Evolutionary conservation across 1,140 invertebrate genomes (phyloP).

Genomic region (Cryptotermes secundus): DNA sequence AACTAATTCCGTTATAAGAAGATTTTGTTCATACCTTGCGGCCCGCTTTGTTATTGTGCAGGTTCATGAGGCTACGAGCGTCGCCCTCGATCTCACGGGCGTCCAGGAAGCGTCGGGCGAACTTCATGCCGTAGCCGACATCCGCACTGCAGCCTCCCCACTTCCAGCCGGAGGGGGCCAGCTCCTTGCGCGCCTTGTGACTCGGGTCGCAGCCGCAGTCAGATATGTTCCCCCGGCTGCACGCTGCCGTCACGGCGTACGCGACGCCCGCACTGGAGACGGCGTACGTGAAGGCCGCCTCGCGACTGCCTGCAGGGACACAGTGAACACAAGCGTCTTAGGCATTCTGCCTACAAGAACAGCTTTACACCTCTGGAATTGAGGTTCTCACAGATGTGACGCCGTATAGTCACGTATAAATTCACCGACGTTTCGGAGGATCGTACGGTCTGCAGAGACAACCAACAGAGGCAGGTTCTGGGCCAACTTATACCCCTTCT

Average conservation of each 20-base stretch:
- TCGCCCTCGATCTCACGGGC: slow-evolving; percentile 79
- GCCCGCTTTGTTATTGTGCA: slow-evolving; percentile 95
- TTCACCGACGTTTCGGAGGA: too few species aligned
- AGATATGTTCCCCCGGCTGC: slow-evolving; percentile 83
- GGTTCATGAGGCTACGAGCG: slow-evolving; percentile 88
- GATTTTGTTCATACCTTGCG: slow-evolving; percentile 68
- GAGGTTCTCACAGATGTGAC: too few species aligned
- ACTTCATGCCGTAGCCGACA: slow-evolving; percentile 72
- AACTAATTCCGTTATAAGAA: neutral
- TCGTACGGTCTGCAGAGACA: too few species aligned
- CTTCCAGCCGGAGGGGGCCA: slow-evolving; percentile 59
- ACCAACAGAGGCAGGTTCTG: too few species aligned
- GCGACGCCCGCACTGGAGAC: slow-evolving; percentile 88
- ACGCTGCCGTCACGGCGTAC: slow-evolving; percentile 86
- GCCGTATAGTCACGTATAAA: too few species aligned
- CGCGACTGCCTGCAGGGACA: slow-evolving; percentile 70
- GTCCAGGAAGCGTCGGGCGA: slow-evolving; percentile 80
- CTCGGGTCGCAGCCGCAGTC: slow-evolving; percentile 79
- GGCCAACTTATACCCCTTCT: too few species aligned
- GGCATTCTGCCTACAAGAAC: too few species aligned
- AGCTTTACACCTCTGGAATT: too few species aligned
- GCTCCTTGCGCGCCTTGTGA: slow-evolving; percentile 26
- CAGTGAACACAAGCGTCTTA: too few species aligned
- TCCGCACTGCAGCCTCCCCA: slow-evolving; percentile 89
- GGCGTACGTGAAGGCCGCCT: slow-evolving; percentile 90